These are phyloP conservation scores for Dreissena rostriformis DNA, from an alignment of 1,140 invertebrate genomes.

Conservation along the genomic window DNA sequence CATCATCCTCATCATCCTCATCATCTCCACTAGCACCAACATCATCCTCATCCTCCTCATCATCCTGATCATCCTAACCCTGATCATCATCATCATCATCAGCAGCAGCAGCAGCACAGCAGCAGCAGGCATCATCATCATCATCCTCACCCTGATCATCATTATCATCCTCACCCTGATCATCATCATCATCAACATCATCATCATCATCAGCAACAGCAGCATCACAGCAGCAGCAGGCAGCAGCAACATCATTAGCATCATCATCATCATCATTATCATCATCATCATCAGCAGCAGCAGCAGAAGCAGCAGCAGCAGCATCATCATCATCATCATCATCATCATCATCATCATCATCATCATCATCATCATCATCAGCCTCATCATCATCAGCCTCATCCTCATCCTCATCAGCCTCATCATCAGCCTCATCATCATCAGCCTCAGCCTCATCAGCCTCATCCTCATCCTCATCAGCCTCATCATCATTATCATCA, in stretches of 20 bases:
- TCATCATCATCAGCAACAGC: background rate
- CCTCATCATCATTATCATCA: slow-evolving; percentile 11
- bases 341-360: background rate
- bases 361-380: slow-evolving; percentile 5
- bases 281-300: slow-evolving; percentile 7
- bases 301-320: background rate
- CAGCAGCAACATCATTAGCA: background rate
- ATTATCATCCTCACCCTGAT: slow-evolving; percentile 3
- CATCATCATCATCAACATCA: slow-evolving; percentile 17
- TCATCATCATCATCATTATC: slow-evolving; percentile 3
- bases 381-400: background rate
- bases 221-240: background rate
- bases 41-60: background rate
- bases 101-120: background rate
- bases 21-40: background rate
- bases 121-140: background rate
- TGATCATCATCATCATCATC: slow-evolving; percentile 16
- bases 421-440: slow-evolving; percentile 8
- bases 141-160: background rate
- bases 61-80: background rate
- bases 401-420: background rate
- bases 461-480: background rate
- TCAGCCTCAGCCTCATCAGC: background rate
- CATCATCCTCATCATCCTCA: background rate
- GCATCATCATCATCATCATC: slow-evolving; percentile 9